phyloP scores from a whole-genome alignment of 2,797 vertebrate species.

The Petrocephalus sullivani region DNA sequence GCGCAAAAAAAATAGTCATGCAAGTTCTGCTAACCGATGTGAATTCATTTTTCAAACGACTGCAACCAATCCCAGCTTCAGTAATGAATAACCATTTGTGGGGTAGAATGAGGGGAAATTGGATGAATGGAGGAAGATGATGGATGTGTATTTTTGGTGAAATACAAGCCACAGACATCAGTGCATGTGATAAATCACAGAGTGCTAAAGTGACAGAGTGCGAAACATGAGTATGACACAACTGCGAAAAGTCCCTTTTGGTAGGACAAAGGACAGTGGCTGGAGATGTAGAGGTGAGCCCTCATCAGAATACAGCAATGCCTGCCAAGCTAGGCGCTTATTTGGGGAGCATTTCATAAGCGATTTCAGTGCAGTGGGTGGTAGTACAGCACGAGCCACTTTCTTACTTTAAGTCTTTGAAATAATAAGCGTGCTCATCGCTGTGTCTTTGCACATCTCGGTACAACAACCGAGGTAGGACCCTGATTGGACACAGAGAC shows the following conservation, averaged over 20 bases:
- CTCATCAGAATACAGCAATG: neutral
- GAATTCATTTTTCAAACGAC: neutral
- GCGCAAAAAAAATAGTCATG: neutral
- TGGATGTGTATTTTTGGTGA: neutral
- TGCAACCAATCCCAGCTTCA: neutral
- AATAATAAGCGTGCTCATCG: neutral
- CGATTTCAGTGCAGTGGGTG: neutral
- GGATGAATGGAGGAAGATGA: neutral
- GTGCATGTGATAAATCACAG: neutral
- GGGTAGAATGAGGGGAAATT: neutral
- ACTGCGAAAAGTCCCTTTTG: neutral
- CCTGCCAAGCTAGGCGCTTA: neutral
- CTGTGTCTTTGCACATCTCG: neutral
- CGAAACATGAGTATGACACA: neutral
- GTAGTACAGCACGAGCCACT: neutral
- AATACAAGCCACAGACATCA: neutral
- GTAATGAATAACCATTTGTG: neutral
- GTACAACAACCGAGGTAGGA: neutral
- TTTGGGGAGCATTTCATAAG: neutral
- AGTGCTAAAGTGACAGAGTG: neutral
- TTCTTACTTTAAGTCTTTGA: neutral
- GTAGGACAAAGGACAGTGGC: too few relatives aligned
- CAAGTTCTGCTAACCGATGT: neutral
- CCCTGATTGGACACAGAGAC: neutral
- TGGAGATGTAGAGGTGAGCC: neutral